Evolutionary conservation across 2,797 vertebrate species (phyloP).

Genomic region (Agapornis canus): DNA sequence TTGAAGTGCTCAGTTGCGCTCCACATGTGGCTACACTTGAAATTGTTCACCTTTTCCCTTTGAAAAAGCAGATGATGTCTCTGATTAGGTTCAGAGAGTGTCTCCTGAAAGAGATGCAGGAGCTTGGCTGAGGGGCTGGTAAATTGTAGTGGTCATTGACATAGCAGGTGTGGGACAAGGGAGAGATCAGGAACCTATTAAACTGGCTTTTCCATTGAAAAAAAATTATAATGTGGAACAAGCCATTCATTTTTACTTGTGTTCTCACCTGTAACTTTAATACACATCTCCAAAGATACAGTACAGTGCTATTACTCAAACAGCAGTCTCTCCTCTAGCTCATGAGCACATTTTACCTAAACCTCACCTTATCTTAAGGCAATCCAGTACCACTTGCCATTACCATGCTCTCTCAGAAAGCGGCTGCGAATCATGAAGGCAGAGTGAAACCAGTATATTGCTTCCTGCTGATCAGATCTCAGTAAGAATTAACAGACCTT

Average conservation of each 20-base stretch:
- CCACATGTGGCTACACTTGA: background rate
- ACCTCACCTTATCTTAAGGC: background rate
- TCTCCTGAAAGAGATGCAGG: background rate
- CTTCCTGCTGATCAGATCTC: constrained; percentile 53
- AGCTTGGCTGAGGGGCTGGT: background rate
- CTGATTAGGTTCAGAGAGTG: background rate
- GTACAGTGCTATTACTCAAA: background rate
- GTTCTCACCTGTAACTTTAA: constrained; percentile 16
- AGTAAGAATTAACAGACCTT: constrained; percentile 62
- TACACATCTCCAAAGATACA: background rate
- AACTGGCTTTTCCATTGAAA: background rate
- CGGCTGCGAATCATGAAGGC: fast-evolving
- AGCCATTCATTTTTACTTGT: background rate
- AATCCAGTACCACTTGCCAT: background rate
- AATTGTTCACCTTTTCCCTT: background rate
- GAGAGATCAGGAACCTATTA: background rate
- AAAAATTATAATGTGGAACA: background rate
- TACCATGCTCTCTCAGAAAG: background rate
- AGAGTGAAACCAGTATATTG: background rate
- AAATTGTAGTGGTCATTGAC: background rate
- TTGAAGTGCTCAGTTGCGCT: background rate
- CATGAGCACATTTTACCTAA: background rate
- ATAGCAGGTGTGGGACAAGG: background rate
- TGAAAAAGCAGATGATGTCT: background rate
- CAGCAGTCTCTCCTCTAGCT: background rate